Base-by-base conservation (phyloP, 2,113 vertebrate genomes). In the Emydura subglobosa region DNA sequence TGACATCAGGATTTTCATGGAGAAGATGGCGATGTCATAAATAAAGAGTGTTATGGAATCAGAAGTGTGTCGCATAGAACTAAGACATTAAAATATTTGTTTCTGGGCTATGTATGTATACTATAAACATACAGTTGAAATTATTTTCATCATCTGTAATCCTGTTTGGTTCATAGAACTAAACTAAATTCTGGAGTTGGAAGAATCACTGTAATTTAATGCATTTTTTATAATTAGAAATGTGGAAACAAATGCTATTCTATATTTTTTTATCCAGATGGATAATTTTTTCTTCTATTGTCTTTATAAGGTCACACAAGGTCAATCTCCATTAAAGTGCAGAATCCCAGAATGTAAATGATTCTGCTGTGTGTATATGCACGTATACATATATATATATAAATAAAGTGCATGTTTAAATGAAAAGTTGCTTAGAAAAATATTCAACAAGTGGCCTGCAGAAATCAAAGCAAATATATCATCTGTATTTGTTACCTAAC, bases 341-440 rank as follows among this genome's bases (percentile, higher is more conserved):
- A n/a, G 85, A 19, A 44, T 10, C 22, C 54, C 42, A 1, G 1
- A 19, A 42, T 14, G 31, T 0, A 2, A 44, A 7, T 14, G 13
- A 19, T 72, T 16, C n/a, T 47, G 83, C 89, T 39, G 0, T 47
- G 24, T n/a, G 1, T 39, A 39, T 39, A 39, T 39, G 39, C 39
- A 39, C 39, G 39, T 39, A 65, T 0, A 0, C 6, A 59, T 44
- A 24, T 10, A 10, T 24, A 31, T 39, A 1, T 4, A 10, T 17
- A 25, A 1, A 27, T 7, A 0, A 42, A 14, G 6, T 44, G 42
- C 42, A 27, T 39, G 0, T 16, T 49, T 17, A 80, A 59, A 0
- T 1, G 85, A 87, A 31, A n/a, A 42, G 74, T 90, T 87, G 82
- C 50, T 91, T 0, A 1, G 59, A 31, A 59, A 85, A 53, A 0